phyloP scores from a whole-genome alignment of 2,888 invertebrate genomes.

The Alloplasta piceator region DNA sequence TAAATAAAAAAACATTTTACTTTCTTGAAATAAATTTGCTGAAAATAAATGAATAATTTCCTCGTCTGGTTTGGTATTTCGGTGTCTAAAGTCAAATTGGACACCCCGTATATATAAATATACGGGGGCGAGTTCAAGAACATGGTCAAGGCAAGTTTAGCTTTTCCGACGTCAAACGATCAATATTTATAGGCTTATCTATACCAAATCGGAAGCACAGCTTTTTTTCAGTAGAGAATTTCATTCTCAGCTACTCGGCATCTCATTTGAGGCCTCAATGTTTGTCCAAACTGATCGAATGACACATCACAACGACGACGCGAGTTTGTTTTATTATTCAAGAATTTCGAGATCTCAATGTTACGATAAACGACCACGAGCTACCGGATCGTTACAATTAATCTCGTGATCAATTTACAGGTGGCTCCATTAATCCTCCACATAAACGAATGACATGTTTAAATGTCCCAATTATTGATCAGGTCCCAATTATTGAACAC shows the following conservation, averaged over 20 bases:
- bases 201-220: conserved; percentile 19
- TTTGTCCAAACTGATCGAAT: conserved; percentile 18
- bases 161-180: neutral
- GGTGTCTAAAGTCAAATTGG: no score
- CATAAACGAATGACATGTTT: no score
- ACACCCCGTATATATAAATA: no score
- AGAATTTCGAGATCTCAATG: conserved; percentile 53
- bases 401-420: conserved; percentile 41
- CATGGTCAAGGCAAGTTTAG: neutral
- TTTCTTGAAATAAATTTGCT: no score
- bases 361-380: conserved; percentile 32
- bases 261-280: conserved; percentile 51
- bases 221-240: conserved; percentile 40
- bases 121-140: no score
- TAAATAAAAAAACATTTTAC: no score
- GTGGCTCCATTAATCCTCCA: conserved; percentile 13
- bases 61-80: no score
- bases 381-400: conserved; percentile 23
- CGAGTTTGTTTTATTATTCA: conserved; percentile 23
- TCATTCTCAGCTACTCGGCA: conserved; percentile 42
- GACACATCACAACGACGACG: conserved; percentile 17
- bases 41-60: no score
- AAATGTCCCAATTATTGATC: no score
- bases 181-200: neutral
- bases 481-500: no score